A percentile compares a stretch with the other conserved stretches of the same genome.
These are phyloP conservation scores for Clamator glandarius DNA, from an alignment of 2,797 vertebrate genomes.

Conservation along the genomic window DNA sequence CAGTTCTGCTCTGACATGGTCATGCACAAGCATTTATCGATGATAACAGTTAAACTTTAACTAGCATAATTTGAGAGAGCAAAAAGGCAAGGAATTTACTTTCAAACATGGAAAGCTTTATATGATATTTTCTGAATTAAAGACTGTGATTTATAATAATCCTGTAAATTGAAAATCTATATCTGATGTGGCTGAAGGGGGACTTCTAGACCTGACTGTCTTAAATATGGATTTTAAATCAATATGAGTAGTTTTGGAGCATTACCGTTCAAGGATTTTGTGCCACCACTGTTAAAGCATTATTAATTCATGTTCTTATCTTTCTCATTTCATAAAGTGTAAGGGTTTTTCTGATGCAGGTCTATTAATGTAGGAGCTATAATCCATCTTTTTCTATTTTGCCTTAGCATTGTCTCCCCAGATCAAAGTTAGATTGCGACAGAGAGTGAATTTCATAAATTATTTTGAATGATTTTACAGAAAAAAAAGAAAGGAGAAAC, in stretches of 20 bases:
- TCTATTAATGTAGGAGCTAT: constrained; percentile 50
- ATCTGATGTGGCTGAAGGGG: constrained; percentile 52
- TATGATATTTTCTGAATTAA: constrained; percentile 53
- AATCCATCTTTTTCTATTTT: constrained; percentile 58
- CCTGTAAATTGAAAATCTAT: constrained; percentile 65
- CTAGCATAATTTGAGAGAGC: not conserved
- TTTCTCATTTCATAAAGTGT: constrained; percentile 53
- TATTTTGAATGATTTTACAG: constrained; percentile 48
- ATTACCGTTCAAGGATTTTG: constrained; percentile 57
- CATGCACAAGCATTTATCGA: not conserved
- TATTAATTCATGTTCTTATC: constrained; percentile 70
- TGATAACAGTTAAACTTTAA: constrained; percentile 8
- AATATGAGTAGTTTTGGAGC: constrained; percentile 52
- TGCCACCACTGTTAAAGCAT: constrained; percentile 50
- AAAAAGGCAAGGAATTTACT: constrained; percentile 23
- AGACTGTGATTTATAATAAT: constrained; percentile 37
- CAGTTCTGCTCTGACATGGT: not conserved
- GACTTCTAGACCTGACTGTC: constrained; percentile 39
- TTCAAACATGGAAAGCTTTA: constrained; percentile 8
- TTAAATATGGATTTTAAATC: constrained; percentile 69
- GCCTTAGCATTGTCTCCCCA: constrained; percentile 40
- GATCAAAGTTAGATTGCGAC: constrained; percentile 60
- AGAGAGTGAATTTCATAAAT: constrained; percentile 58
- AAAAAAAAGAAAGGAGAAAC: not conserved
- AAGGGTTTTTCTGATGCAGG: not conserved